Base-by-base conservation (phyloP, 1,140 invertebrate genomes). In the Agrilus planipennis region DNA sequence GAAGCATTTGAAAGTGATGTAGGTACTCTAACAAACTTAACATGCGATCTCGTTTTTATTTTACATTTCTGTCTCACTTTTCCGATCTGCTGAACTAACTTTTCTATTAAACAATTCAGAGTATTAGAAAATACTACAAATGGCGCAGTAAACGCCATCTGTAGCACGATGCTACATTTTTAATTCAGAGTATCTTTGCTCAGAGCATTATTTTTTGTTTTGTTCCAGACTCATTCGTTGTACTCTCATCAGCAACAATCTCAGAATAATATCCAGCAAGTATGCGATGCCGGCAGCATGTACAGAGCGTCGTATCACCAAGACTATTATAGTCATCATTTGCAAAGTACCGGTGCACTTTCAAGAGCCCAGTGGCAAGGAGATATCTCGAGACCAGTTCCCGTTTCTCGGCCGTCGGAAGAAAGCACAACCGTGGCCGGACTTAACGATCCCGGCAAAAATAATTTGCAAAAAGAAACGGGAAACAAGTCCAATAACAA, bases 401-500 rank as follows among this genome's bases (percentile, higher is more conserved):
- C 42, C 9, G 16, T 48, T 19, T 36, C 47, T 12, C 40, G 49
- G 36, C 42, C 44, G 23, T 42, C 44, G 39, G 39, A 53, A 20
- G 49, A 55, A 34, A 27, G 2, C 52, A 61, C 42, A 63, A 38
- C 60, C 55, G 62, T 71, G 39, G 62, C 65, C 45, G 64, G 69
- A 2, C 66, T 67, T 2, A 69, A 69, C 14, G 69, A 71, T 60
- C 60, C 62, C 5, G 62, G 57, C 1, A 70, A 70, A 58, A 68
- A 70, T 20, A 62, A 51, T 17, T 62, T 34, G 39, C 51, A 43
- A 55, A 62, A 55, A 63, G 67, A 73, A 46, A 61, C 68, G 0
- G 73, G 74, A 6, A 76, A 76, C 47, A 36, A 14, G 6, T 36
- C 34, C 4, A 75, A 70, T 44, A 67, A 69, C 15, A 79, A 79